A percentile compares a stretch with the other conserved stretches of the same genome.
Conservation (phyloP, 2,888 invertebrate species). For the Hirtodrosophila confusa region DNA sequence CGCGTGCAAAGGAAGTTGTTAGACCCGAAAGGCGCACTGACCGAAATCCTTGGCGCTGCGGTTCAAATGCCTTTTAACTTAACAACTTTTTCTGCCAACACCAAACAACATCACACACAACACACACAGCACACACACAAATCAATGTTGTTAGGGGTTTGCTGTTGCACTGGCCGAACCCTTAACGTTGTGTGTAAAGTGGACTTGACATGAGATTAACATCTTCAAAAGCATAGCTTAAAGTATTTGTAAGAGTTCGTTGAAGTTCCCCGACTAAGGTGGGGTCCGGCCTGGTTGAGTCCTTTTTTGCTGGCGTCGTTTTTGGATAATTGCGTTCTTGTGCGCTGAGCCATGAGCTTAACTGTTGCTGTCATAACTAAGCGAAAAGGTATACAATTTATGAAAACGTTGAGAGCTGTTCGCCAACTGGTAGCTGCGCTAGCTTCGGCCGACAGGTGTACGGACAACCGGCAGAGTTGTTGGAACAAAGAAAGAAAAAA, state of each 20-base stretch:
- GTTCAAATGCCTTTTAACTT: constrained; percentile 82
- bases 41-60: constrained; percentile 74
- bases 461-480: constrained; percentile 15
- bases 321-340: constrained; percentile 80
- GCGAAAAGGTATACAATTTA: constrained; percentile 80
- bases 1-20: constrained; percentile 76
- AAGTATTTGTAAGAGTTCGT: constrained; percentile 78
- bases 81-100: constrained; percentile 80
- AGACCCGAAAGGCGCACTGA: constrained; percentile 67
- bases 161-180: constrained; percentile 53
- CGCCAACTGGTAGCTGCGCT: background rate
- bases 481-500: constrained; percentile 43
- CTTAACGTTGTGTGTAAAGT: constrained; percentile 80
- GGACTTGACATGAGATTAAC: constrained; percentile 81
- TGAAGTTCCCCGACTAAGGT: constrained; percentile 58
- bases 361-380: constrained; percentile 80
- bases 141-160: constrained; percentile 60
- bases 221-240: constrained; percentile 81
- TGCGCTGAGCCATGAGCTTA: constrained; percentile 80
- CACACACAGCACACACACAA: constrained; percentile 41
- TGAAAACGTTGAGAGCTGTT: constrained; percentile 65
- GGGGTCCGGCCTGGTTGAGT: constrained; percentile 25
- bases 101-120: constrained; percentile 53
- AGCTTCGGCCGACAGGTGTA: constrained; percentile 40
- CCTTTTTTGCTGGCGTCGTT: constrained; percentile 44